Percentiles rank a stretch among this genome's conserved stretches.
These are phyloP conservation scores for Globodera ellingtonae DNA, from an alignment of 1,140 invertebrate species.

Conservation along the genomic window DNA sequence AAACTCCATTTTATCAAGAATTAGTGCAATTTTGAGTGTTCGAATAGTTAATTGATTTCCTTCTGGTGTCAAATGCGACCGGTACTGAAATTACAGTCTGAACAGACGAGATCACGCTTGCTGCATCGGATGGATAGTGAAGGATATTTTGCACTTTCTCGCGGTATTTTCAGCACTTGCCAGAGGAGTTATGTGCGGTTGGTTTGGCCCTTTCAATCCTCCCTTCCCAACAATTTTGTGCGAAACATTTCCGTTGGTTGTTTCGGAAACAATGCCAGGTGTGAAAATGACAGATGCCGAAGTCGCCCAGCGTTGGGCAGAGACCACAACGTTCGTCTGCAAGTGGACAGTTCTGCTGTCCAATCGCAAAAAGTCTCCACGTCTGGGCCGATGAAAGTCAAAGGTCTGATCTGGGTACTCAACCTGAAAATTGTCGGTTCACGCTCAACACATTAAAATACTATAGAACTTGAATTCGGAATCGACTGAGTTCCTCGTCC, in stretches of 20 bases:
- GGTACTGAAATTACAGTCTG: background rate
- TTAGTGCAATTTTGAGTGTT: background rate
- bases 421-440: conserved; percentile 30
- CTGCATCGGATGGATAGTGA: conserved; percentile 43
- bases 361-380: conserved; percentile 24
- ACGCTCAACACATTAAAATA: conserved; percentile 17
- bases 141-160: conserved; percentile 25
- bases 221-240: conserved; percentile 12
- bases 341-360: conserved; percentile 25
- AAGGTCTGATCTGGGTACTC: conserved; percentile 40
- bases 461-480: conserved; percentile 36
- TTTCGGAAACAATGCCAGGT: conserved; percentile 22
- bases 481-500: conserved; percentile 28
- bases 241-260: conserved; percentile 12
- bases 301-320: conserved; percentile 32
- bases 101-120: background rate
- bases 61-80: background rate
- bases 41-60: background rate
- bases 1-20: background rate
- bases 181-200: conserved; percentile 23
- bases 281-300: conserved; percentile 31
- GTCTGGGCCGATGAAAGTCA: conserved; percentile 35
- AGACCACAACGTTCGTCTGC: conserved; percentile 40
- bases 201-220: conserved; percentile 16
- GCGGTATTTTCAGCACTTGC: conserved; percentile 28